Base-by-base conservation (phyloP, 2,113 vertebrate genomes). In the Phalacrocorax aristotelis region DNA sequence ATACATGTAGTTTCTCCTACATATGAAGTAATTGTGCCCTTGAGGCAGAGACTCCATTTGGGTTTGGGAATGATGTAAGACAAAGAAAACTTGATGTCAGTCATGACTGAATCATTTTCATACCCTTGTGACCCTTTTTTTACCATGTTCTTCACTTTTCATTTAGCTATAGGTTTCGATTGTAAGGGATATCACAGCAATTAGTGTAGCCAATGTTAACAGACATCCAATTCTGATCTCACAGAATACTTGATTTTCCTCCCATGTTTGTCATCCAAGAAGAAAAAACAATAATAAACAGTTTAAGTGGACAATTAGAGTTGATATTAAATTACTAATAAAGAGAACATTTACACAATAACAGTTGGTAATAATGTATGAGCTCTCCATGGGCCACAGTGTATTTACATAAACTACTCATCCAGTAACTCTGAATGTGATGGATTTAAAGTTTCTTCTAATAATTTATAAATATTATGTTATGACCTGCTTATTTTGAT, bases 271-370 rank as follows among this genome's bases (percentile, higher is more conserved):
- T 49, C 58, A 94, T 86, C 15, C 58, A 83, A 93, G 82, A 88
- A 80, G 5, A 16, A 88, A 94, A 94, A 27, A 1, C 29, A 64
- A 48, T 57, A 91, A 87, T 69, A 79, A 84, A 48, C 18, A 70
- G 20, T 36, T 18, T 82, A 87, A 89, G 44, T 76, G 69, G 81
- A 82, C 78, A 96, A 95, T 87, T 91, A 91, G 4, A 46, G 40
- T 36, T 69, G 40, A 51, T 95, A 93, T 68, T 89, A 79, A 87
- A 80, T 90, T 94, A 72, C 40, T 65, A 89, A 89, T 66, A 93
- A 75, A 68, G 23, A 93, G 38, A 90, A 65, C 38, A 87, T 81
- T 90, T 89, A 34, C 44, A 82, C 51, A 85, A 58, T 88, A 91
- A 94, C 6, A 1, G 27, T n/a, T 69, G 27, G 46, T 72, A 96